phyloP scores from a whole-genome alignment of 2,888 invertebrate genomes.

The Leptura quadrifasciata region DNA sequence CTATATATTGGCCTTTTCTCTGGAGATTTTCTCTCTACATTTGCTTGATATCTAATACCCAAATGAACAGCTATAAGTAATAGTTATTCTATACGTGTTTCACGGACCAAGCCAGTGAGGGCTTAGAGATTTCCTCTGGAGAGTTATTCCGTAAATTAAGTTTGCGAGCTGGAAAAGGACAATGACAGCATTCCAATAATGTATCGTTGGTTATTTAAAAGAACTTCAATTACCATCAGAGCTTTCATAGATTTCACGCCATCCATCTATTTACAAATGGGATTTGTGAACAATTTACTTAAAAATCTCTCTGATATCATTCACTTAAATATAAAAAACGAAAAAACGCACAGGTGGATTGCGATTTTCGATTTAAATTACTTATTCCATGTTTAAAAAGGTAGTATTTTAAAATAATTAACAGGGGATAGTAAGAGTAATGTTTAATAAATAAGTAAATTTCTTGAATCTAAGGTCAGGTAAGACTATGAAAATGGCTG shows the following conservation, averaged over 20 bases:
- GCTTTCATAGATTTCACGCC: not conserved
- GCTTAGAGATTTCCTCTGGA: constrained; percentile 35
- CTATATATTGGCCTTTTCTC: constrained; percentile 37
- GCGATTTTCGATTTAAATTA: too few species aligned
- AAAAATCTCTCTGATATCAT: too few species aligned
- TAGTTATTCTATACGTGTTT: constrained; percentile 54
- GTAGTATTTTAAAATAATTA: too few species aligned
- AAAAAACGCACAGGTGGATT: too few species aligned
- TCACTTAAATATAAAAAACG: too few species aligned
- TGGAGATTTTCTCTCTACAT: constrained; percentile 40
- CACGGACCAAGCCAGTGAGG: constrained; percentile 35
- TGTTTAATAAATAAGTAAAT: too few species aligned
- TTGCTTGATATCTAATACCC: constrained; percentile 56
- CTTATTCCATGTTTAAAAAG: too few species aligned
- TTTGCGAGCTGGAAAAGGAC: constrained; percentile 18
- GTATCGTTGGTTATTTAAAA: not conserved
- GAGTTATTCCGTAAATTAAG: constrained; percentile 41
- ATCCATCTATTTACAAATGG: not conserved
- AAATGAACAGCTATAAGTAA: constrained; percentile 55
- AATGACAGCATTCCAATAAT: constrained; percentile 12
- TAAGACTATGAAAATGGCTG: too few species aligned
- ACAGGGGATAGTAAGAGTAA: too few species aligned
- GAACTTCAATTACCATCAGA: not conserved
- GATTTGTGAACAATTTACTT: too few species aligned
- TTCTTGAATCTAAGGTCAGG: too few species aligned